Conservation (phyloP, 2,113 vertebrate genomes). For the Nerophis ophidion region DNA sequence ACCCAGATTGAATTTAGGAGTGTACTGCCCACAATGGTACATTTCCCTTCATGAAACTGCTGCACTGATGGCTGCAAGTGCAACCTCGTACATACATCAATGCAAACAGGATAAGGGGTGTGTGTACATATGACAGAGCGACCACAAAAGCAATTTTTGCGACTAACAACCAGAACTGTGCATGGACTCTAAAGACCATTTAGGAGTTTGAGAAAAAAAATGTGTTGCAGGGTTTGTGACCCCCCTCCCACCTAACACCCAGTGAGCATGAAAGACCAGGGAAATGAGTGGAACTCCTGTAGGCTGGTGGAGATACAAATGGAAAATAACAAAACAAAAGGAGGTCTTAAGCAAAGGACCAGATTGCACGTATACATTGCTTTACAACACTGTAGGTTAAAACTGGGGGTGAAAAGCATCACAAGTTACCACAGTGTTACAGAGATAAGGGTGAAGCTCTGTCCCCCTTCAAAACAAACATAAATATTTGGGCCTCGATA, state of each 20-base stretch:
- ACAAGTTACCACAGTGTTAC: not conserved
- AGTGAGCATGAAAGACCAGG: slow-evolving; percentile 14
- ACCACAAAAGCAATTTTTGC: too few species aligned
- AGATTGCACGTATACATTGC: slow-evolving; percentile 1
- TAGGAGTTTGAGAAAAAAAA: slow-evolving; percentile 1
- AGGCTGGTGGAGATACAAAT: not conserved
- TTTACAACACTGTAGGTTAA: not conserved
- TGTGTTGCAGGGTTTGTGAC: slow-evolving; percentile 9
- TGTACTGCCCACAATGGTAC: slow-evolving; percentile 26
- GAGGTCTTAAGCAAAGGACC: not conserved
- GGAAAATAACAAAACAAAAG: not conserved
- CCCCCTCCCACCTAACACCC: slow-evolving; percentile 7
- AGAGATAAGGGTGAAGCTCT: not conserved
- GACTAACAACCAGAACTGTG: slow-evolving; percentile 17
- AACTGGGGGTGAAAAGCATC: not conserved
- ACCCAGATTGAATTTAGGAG: slow-evolving; percentile 50
- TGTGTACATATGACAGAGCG: not conserved
- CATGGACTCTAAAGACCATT: slow-evolving; percentile 11
- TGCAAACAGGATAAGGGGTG: too few species aligned
- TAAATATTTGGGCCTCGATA: slow-evolving; percentile 7
- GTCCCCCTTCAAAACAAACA: not conserved
- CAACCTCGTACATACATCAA: too few species aligned
- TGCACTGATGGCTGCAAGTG: too few species aligned
- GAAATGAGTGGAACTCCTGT: not conserved
- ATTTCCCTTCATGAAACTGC: slow-evolving; percentile 39